Evolutionary conservation across 2,888 invertebrate species (phyloP).

Genomic region (Trypoxylon attenuatum): DNA sequence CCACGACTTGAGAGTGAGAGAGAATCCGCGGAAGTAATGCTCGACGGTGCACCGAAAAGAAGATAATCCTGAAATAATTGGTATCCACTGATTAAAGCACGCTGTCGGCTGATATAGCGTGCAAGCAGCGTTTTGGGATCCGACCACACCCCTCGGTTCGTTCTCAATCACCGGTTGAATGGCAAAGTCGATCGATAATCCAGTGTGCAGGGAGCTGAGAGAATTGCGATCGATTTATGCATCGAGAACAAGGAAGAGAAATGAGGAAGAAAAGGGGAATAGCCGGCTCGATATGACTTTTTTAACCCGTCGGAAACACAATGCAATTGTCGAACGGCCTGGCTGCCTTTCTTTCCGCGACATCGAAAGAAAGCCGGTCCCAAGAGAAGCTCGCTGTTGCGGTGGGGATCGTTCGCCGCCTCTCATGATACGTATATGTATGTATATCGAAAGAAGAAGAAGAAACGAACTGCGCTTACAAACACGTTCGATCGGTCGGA

Average conservation of each 20-base stretch:
- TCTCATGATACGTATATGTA: not conserved
- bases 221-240: not conserved
- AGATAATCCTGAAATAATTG: not conserved
- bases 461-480: not conserved
- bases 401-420: not conserved
- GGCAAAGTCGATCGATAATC: slow-evolving; percentile 29
- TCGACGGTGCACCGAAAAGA: not conserved
- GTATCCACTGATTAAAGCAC: not conserved
- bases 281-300: not conserved
- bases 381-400: not conserved
- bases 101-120: not conserved
- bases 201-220: not conserved
- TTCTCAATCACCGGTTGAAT: slow-evolving; percentile 18
- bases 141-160: slow-evolving; percentile 51
- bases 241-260: not conserved
- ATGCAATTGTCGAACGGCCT: too few species aligned
- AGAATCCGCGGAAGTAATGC: not conserved
- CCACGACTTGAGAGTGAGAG: not conserved
- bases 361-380: slow-evolving; percentile 23
- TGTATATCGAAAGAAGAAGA: too few species aligned
- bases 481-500: not conserved
- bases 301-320: not conserved
- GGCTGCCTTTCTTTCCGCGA: not conserved
- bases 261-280: not conserved
- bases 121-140: slow-evolving; percentile 1